These are phyloP conservation scores for Gymnogyps californianus DNA, from an alignment of 2,113 vertebrate species.

Conservation along the genomic window DNA sequence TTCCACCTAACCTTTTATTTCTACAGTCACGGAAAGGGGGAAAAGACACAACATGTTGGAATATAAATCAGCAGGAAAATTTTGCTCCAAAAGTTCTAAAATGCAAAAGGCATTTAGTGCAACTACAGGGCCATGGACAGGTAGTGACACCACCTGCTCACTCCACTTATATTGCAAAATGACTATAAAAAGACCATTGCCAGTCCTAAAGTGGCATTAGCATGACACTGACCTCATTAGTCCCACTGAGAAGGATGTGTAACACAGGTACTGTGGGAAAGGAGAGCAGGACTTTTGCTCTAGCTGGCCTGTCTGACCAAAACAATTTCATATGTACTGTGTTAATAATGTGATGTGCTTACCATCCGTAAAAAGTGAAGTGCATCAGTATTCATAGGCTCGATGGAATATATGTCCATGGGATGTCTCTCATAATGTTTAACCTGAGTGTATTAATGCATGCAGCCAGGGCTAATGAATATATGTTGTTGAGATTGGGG, in stretches of 20 bases:
- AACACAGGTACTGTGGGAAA: neutral
- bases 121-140: neutral
- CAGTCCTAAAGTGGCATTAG: neutral
- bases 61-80: neutral
- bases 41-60: neutral
- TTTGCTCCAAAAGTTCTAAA: neutral
- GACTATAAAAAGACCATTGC: neutral
- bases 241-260: neutral
- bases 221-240: neutral
- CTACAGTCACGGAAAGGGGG: rapidly evolving
- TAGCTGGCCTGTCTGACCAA: neutral
- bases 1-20: neutral
- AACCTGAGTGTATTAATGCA: neutral
- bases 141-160: neutral
- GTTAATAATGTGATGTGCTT: neutral
- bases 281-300: neutral
- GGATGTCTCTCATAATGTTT: neutral
- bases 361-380: neutral
- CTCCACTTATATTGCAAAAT: neutral
- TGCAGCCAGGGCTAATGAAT: neutral
- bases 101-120: neutral
- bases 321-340: neutral
- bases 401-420: neutral
- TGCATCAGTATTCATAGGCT: neutral
- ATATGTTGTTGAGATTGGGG: neutral